phyloP scores from a whole-genome alignment of 2,888 invertebrate species.

The Pterobdella sp. region DNA sequence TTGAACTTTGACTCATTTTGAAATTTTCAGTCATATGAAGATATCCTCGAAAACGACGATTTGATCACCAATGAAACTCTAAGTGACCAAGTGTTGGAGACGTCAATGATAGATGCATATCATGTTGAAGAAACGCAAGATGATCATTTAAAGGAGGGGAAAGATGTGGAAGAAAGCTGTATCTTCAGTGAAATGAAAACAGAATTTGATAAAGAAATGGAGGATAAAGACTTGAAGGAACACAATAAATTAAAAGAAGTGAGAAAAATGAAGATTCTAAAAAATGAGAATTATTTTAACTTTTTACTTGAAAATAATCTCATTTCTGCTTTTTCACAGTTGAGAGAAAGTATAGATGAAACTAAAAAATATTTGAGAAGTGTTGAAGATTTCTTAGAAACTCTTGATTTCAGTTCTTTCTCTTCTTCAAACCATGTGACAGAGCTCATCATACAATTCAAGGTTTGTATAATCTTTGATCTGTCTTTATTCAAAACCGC shows the following conservation, averaged over 20 bases:
- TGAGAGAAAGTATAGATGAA: neutral
- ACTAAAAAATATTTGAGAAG: neutral
- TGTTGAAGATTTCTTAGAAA: neutral
- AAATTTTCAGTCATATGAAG: neutral
- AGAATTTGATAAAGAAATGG: neutral
- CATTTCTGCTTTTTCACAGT: too few species aligned
- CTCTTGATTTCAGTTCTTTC: neutral
- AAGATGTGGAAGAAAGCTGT: neutral
- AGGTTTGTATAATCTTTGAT: too few species aligned
- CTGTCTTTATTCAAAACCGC: too few species aligned
- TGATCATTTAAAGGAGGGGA: neutral
- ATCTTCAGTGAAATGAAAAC: too few species aligned
- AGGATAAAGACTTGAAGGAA: neutral
- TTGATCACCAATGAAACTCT: neutral
- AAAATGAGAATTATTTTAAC: constrained; percentile 9
- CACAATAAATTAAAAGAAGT: too few species aligned
- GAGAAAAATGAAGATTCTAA: too few species aligned
- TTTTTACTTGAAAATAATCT: neutral
- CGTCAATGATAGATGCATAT: neutral
- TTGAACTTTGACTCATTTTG: neutral
- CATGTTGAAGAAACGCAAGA: neutral
- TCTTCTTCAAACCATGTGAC: neutral
- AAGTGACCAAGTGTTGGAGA: neutral
- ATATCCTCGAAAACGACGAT: neutral
- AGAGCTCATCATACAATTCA: neutral